Evolutionary conservation across 2,888 invertebrate genomes (phyloP).

Genomic region (Eudemis profundana): DNA sequence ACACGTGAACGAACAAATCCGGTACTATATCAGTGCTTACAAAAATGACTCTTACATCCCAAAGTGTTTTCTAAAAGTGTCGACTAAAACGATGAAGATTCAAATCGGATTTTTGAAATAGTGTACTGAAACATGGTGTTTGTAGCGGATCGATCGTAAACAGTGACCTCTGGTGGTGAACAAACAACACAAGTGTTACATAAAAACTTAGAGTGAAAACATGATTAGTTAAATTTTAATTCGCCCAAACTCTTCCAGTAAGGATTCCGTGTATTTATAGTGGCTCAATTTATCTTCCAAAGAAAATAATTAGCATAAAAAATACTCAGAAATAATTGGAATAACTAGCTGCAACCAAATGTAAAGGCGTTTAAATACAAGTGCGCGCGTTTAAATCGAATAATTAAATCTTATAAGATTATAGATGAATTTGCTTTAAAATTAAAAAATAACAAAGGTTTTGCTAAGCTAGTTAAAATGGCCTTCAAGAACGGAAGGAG

Average conservation of each 20-base stretch:
- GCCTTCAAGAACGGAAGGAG: slow-evolving; percentile 40
- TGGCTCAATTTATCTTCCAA: slow-evolving; percentile 44
- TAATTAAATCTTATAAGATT: slow-evolving; percentile 11
- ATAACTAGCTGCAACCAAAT: slow-evolving; percentile 4
- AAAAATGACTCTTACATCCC: slow-evolving; percentile 40
- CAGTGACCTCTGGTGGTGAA: slow-evolving; percentile 69
- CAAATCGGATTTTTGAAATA: slow-evolving; percentile 54
- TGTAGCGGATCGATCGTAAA: slow-evolving; percentile 65
- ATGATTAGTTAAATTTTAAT: slow-evolving; percentile 27
- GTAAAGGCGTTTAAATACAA: not conserved
- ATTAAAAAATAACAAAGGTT: slow-evolving; percentile 38
- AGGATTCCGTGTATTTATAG: slow-evolving; percentile 50
- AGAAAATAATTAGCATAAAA: slow-evolving; percentile 29
- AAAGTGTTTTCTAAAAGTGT: slow-evolving; percentile 46
- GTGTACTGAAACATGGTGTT: slow-evolving; percentile 48
- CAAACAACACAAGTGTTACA: slow-evolving; percentile 43
- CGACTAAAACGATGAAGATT: slow-evolving; percentile 50
- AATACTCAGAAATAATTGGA: slow-evolving; percentile 25
- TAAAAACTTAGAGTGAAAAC: slow-evolving; percentile 52
- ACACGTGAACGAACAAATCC: slow-evolving; percentile 56
- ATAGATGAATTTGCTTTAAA: slow-evolving; percentile 3
- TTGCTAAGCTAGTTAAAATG: slow-evolving; percentile 24
- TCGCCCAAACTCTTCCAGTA: slow-evolving; percentile 58
- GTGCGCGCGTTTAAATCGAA: not conserved
- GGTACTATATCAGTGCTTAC: slow-evolving; percentile 43